Evolutionary conservation across 2,797 vertebrate genomes (phyloP).

Genomic region (Urosaurus nigricauda): DNA sequence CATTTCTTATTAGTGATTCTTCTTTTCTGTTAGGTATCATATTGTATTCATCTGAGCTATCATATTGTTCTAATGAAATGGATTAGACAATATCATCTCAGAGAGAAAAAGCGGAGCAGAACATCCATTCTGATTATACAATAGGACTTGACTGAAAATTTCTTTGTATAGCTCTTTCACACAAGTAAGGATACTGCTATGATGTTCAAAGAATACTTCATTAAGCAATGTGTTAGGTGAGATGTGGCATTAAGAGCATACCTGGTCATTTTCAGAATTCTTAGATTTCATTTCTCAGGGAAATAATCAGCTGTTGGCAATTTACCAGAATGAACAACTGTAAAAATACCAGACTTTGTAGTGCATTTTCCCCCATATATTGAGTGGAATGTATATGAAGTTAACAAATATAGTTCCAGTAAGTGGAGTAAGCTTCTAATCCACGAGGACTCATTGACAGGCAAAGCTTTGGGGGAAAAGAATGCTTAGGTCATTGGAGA

Average conservation of each 20-base stretch:
- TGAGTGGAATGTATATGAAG: slow-evolving; percentile 27
- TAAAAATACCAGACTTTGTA: background rate
- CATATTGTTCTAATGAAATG: background rate
- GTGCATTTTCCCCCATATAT: background rate
- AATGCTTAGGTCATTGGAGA: slow-evolving; percentile 16
- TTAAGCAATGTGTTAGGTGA: slow-evolving; percentile 15
- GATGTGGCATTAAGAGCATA: background rate
- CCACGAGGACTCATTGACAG: slow-evolving; percentile 18
- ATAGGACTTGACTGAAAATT: background rate
- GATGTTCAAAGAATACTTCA: background rate
- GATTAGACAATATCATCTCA: background rate
- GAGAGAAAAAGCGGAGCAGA: background rate
- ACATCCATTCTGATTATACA: background rate
- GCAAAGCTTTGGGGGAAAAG: slow-evolving; percentile 30
- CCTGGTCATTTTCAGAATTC: background rate
- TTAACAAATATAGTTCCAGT: slow-evolving; percentile 44
- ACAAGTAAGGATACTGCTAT: slow-evolving; percentile 1
- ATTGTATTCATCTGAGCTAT: background rate
- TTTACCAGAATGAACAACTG: slow-evolving; percentile 30
- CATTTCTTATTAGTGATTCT: background rate
- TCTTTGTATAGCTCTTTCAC: background rate
- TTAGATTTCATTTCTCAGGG: background rate
- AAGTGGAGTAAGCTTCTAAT: slow-evolving; percentile 37
- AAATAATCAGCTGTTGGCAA: slow-evolving; percentile 12
- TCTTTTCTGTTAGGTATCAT: background rate